Conservation (phyloP, 2,797 vertebrate genomes). For the Manis pentadactyla region DNA sequence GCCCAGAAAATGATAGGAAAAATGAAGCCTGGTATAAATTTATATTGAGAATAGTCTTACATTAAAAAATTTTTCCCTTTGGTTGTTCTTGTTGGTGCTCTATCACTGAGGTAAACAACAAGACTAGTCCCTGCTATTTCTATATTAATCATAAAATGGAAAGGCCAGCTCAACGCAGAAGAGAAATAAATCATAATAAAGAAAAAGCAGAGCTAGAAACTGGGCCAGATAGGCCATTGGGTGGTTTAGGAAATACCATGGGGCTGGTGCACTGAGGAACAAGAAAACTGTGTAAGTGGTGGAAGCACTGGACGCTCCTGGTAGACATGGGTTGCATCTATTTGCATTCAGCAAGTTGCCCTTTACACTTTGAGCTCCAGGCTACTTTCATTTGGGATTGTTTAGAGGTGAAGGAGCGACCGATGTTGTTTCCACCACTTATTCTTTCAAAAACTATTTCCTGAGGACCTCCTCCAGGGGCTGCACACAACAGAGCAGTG, state of each 20-base stretch:
- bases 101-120: background rate
- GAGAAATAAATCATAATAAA: slow-evolving; percentile 15
- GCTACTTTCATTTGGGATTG: background rate
- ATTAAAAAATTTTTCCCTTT: background rate
- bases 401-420: background rate
- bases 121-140: background rate
- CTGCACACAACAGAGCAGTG: background rate
- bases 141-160: background rate
- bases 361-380: too few relatives aligned
- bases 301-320: too few relatives aligned
- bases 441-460: background rate
- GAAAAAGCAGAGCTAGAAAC: background rate
- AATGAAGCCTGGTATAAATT: background rate
- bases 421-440: background rate
- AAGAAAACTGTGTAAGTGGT: background rate
- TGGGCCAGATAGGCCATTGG: background rate
- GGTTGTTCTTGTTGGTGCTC: background rate
- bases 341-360: too few relatives aligned
- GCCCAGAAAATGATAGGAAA: background rate
- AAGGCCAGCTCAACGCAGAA: background rate
- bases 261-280: background rate
- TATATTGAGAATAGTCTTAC: background rate
- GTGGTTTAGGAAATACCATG: background rate
- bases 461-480: background rate
- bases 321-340: too few relatives aligned